A percentile compares a stretch with the other conserved stretches of the same genome.
Evolutionary conservation across 2,113 vertebrate species (phyloP).

Genomic region (Oxyruncus cristatus): DNA sequence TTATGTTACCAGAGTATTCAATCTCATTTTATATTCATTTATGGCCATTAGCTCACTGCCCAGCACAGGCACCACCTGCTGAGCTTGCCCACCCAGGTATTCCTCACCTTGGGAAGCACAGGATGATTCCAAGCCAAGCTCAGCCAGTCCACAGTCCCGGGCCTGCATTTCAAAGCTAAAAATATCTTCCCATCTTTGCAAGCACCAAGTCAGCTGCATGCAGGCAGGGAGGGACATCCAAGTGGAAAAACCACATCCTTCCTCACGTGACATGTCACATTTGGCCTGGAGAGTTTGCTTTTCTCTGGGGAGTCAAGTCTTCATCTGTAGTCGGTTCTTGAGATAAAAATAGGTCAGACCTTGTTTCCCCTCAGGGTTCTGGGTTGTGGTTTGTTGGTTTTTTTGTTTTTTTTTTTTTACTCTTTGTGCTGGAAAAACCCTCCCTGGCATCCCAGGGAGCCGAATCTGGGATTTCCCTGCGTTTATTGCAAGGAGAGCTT

Average conservation of each 20-base stretch:
- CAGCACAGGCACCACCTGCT: not conserved
- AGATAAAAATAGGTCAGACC: constrained; percentile 23
- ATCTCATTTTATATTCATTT: not conserved
- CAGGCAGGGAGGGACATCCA: not conserved
- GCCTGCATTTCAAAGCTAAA: not conserved
- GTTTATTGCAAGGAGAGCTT: not conserved
- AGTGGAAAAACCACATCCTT: not conserved
- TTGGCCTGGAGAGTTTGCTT: not conserved
- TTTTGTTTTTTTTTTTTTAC: not conserved
- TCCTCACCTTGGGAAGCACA: not conserved
- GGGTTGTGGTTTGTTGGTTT: not conserved
- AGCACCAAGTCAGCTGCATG: not conserved
- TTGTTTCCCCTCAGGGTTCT: not conserved
- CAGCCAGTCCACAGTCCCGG: not conserved
- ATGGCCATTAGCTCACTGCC: not conserved
- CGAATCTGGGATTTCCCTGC: not conserved
- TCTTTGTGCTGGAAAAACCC: not conserved
- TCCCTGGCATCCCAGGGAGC: not conserved
- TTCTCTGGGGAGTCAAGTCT: not conserved
- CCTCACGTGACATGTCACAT: not conserved
- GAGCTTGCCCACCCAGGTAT: not conserved
- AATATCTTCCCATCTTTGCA: not conserved
- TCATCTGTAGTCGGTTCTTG: not conserved
- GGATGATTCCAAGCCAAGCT: not conserved
- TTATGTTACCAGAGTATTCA: not conserved